Conservation (phyloP, 2,113 vertebrate genomes). For the Paratilapia polleni region DNA sequence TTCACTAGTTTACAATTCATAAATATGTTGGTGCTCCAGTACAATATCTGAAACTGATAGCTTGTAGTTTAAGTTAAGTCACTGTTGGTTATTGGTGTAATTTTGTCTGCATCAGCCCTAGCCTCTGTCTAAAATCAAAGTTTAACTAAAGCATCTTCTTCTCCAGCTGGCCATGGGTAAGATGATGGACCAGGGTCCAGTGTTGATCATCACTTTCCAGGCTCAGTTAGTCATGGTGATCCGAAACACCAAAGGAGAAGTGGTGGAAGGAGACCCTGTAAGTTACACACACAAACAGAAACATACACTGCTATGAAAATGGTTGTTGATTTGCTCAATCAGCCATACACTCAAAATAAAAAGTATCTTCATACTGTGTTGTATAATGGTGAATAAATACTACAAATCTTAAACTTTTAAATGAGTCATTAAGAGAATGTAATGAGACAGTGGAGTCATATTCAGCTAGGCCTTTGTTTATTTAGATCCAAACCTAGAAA, state of each 20-base stretch:
- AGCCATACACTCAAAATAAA: not conserved
- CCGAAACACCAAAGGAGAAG: constrained; percentile 87
- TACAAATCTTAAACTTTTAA: not conserved
- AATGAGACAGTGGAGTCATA: not conserved
- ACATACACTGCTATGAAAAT: not conserved
- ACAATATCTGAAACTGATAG: too few species aligned
- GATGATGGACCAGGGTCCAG: constrained; percentile 98
- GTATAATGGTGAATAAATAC: not conserved
- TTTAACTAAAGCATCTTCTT: not conserved
- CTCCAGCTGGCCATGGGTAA: constrained; percentile 95
- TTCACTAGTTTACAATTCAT: not conserved
- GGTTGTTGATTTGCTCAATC: not conserved
- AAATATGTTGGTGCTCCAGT: not conserved
- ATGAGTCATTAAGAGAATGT: not conserved
- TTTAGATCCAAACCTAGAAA: not conserved
- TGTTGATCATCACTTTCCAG: constrained; percentile 97
- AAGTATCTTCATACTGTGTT: not conserved
- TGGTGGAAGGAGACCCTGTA: constrained; percentile 95
- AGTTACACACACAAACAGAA: constrained; percentile 65
- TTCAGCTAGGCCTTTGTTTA: constrained; percentile 2
- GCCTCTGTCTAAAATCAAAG: not conserved
- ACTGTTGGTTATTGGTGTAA: not conserved
- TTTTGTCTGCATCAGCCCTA: not conserved
- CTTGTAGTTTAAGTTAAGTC: too few species aligned
- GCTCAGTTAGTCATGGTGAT: constrained; percentile 95